Evolutionary conservation across 2,113 vertebrate species (phyloP), one percentile per base, ranked within the genome.

Genomic region (Phycodurus eques): DNA sequence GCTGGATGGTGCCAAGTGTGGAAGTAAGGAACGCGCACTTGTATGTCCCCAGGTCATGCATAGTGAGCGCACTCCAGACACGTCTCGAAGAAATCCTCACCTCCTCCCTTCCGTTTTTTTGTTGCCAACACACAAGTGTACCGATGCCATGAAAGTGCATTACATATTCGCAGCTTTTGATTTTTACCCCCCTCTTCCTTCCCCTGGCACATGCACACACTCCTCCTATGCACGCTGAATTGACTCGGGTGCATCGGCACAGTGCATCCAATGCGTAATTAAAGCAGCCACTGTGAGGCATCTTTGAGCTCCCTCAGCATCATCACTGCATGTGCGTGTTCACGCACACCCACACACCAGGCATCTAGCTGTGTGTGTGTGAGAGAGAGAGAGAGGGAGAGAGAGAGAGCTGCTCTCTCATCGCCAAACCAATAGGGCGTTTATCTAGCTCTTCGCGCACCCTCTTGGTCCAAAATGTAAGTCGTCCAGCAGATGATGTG

Each of bases 121-220:
- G 88, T 91, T 91, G 91, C 91, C 87, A 88, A 83, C 85, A 73
- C 51, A 85, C 46, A 81, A 87, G 76, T 84, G 73, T 33, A 80
- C 75, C 65, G 72, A 78, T 74, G 69, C 61, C 43, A 66, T 15
- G 10, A 62, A 82, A 84, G 79, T 70, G 43, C 59, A 20, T 71
- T 53, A 31, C 69, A 59, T 61, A 35, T 57, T 39, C 43, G 35
- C 39, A 35, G 53, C 69, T 8, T 56, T 71, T 73, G 56, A 44
- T 51, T 76, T 51, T 51, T 27, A 47, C 70, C 15, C 56, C 43
- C 10, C 13, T 43, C 56, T 12, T 22, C 17, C 53, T 3, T 5
- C 51, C 8, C 2, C 7, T 35, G 57, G 57, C 27, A 60, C 14
- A 33, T 33, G 12, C 14, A 60, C 59, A 33, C 27, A 9, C 27